Conservation (phyloP, 2,888 invertebrate species). For the Macrophya alboannulata region DNA sequence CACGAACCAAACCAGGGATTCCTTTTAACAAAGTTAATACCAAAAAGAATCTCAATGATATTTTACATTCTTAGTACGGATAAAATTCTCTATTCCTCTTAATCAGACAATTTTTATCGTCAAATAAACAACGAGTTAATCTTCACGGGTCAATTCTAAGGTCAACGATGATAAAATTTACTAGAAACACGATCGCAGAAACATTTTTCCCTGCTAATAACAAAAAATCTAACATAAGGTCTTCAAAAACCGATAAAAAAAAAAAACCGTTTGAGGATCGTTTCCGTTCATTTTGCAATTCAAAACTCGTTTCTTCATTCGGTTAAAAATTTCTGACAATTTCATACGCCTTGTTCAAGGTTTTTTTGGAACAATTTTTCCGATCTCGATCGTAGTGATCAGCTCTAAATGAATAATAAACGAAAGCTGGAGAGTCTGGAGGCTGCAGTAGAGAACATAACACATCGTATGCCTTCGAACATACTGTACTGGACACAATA, state of each 20-base stretch:
- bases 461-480: too few species aligned
- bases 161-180: not conserved
- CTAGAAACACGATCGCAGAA: too few species aligned
- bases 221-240: too few species aligned
- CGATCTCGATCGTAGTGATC: too few species aligned
- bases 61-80: too few species aligned
- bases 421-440: constrained; percentile 3
- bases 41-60: not conserved
- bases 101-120: not conserved
- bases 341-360: too few species aligned
- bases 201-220: too few species aligned
- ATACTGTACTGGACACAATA: not conserved
- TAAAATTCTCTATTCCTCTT: not conserved
- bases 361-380: too few species aligned
- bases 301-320: not conserved
- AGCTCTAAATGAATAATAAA: not conserved
- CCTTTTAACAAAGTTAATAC: not conserved
- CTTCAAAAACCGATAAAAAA: not conserved
- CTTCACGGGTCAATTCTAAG: not conserved
- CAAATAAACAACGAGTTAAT: not conserved
- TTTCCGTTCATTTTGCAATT: not conserved
- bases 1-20: not conserved
- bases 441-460: not conserved
- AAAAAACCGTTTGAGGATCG: not conserved
- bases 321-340: not conserved